Base-by-base conservation (phyloP, 2,113 vertebrate genomes). In the Hiodon tergisus region DNA sequence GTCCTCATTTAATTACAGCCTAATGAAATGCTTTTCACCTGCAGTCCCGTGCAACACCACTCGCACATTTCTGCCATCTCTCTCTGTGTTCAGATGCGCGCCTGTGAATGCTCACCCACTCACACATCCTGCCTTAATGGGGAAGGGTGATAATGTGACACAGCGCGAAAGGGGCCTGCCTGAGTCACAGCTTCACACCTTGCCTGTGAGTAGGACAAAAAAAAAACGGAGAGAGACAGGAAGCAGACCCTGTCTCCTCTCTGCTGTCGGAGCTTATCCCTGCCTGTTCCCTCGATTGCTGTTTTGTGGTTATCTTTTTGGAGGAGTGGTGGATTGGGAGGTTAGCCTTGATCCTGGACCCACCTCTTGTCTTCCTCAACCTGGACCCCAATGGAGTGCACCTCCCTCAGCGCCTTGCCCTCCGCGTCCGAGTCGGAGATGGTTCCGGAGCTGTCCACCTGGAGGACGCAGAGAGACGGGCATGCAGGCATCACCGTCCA, bases 281-380 rank as follows among this genome's bases (percentile, higher is more conserved):
- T 31, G 31, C 31, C 31, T 31, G 31, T 31, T 31, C 31, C 31
- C 31, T 31, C 2, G 31, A 31, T 31, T 31, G 31, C 31, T 31
- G 31, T 31, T 31, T 31, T 31, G 31, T 2, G 31, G 31, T 31
- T 31, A 31, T 31, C 2, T 31, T 31, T 31, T 31, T 31, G 31
- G 31, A 31, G 31, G 31, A 31, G 2, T 31, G 31, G 31, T 2
- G 31, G 31, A 31, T 31, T 31, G 31, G 31, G 31, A 31, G 67
- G 6, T 53, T 54, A 54, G 31, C 3, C 51, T 54, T 53, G 13
- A 4, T n/a, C n/a, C 10, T 11, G 11, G 13, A n/a, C 65, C 14
- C 90, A 98, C 97, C 97, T 95, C 88, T 97, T 98, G 80, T 98
- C 95, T 57, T 99, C 97, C 85, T 99, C 97, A 86, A 99, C 97